phyloP scores from a whole-genome alignment of 2,113 vertebrate genomes.

The Eulacestoma nigropectus region DNA sequence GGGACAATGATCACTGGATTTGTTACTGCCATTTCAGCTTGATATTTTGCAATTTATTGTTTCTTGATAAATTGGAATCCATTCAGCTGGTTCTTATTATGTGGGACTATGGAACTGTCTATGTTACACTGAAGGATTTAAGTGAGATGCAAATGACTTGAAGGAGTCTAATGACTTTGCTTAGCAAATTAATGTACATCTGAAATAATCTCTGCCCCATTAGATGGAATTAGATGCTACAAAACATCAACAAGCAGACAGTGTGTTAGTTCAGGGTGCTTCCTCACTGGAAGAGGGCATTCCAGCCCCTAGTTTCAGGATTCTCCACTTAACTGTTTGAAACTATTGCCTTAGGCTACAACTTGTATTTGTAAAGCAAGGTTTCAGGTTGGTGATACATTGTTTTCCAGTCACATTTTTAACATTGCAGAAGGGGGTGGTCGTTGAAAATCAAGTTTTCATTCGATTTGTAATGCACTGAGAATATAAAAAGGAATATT shows the following conservation, averaged over 20 bases:
- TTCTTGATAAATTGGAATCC: constrained; percentile 66
- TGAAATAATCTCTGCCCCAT: background rate
- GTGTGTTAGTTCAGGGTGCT: background rate
- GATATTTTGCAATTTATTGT: constrained; percentile 59
- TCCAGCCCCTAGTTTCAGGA: background rate
- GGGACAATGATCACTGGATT: constrained; percentile 60
- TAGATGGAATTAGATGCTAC: background rate
- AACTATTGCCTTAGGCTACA: constrained; percentile 39
- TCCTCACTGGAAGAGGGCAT: background rate
- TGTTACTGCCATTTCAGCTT: constrained; percentile 58
- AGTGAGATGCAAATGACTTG: constrained; percentile 30
- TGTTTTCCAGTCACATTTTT: constrained; percentile 42
- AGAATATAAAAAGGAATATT: background rate
- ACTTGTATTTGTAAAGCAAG: constrained; percentile 42
- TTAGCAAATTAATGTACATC: constrained; percentile 2
- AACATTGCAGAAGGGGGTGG: background rate
- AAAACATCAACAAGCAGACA: background rate
- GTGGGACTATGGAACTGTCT: background rate
- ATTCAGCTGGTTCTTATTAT: constrained; percentile 36
- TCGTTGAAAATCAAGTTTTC: constrained; percentile 19
- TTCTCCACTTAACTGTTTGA: background rate
- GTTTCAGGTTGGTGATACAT: constrained; percentile 18
- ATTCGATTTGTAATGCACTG: constrained; percentile 10
- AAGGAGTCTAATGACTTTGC: background rate
- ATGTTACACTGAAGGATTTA: constrained; percentile 22